Evolutionary conservation across 2,888 invertebrate genomes (phyloP).

Genomic region (Arge pagana): DNA sequence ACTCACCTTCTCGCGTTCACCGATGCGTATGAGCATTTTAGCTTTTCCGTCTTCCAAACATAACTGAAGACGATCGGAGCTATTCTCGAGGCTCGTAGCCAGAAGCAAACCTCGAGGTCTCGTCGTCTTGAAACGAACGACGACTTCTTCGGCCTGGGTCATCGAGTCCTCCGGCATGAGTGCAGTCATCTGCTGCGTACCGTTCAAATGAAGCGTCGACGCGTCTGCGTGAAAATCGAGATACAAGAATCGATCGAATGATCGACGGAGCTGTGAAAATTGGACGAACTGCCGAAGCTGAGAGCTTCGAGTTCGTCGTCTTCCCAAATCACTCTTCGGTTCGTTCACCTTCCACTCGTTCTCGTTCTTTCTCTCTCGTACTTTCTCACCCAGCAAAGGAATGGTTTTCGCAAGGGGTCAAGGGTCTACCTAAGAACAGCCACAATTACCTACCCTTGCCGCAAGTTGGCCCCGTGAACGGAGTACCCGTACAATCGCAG

Average conservation of each 20-base stretch:
- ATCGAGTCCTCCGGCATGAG: constrained; percentile 73
- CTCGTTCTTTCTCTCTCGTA: no score
- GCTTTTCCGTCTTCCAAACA: constrained; percentile 84
- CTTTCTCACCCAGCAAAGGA: no score
- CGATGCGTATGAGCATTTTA: constrained; percentile 79
- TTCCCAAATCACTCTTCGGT: no score
- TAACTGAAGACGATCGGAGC: constrained; percentile 83
- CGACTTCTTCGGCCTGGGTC: constrained; percentile 89
- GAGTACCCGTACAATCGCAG: constrained; percentile 90
- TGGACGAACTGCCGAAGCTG: no score
- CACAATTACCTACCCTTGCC: constrained; percentile 70
- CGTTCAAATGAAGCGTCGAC: constrained; percentile 85
- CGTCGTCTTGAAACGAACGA: constrained; percentile 83
- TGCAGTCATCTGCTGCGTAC: constrained; percentile 84
- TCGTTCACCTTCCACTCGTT: no score
- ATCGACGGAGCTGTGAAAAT: no score
- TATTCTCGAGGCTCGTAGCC: constrained; percentile 77
- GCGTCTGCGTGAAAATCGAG: no score
- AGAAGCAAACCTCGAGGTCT: constrained; percentile 78
- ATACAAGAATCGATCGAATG: no score
- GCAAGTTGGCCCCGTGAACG: constrained; percentile 89
- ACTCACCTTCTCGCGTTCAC: constrained; percentile 80
- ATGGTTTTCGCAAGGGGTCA: no score
- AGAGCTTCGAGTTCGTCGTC: no score
- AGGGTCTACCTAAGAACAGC: no score